These are phyloP conservation scores for Jacana jacana DNA, from an alignment of 2,113 vertebrate species.

Conservation along the genomic window DNA sequence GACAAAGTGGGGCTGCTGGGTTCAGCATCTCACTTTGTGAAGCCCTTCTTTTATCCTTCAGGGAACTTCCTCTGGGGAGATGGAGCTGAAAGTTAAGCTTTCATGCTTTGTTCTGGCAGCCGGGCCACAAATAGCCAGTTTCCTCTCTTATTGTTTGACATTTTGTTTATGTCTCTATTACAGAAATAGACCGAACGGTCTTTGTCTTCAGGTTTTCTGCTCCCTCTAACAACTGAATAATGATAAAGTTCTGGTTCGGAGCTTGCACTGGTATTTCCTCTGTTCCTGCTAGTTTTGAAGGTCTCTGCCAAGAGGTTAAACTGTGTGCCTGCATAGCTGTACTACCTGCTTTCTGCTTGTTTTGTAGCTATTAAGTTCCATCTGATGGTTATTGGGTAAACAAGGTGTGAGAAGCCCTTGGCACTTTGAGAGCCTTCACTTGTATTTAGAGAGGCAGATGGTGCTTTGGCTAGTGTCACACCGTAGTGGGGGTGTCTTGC, in stretches of 20 bases:
- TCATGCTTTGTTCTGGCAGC: slow-evolving; percentile 52
- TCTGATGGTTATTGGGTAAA: neutral
- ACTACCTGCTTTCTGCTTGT: neutral
- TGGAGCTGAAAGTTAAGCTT: slow-evolving; percentile 66
- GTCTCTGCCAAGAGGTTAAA: neutral
- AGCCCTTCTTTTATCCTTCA: slow-evolving; percentile 64
- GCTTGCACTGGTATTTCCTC: slow-evolving; percentile 16
- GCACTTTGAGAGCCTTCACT: neutral
- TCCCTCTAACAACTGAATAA: slow-evolving; percentile 13
- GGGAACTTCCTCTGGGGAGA: slow-evolving; percentile 67
- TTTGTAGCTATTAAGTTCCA: neutral
- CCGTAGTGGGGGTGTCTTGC: rapidly evolving
- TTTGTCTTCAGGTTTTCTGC: slow-evolving; percentile 52
- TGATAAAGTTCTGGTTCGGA: slow-evolving; percentile 3
- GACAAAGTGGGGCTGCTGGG: slow-evolving; percentile 59
- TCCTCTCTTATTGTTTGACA: slow-evolving; percentile 32
- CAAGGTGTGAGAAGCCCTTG: neutral
- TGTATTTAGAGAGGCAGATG: neutral
- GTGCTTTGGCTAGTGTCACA: neutral
- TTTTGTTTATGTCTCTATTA: slow-evolving; percentile 59
- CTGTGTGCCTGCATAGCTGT: neutral
- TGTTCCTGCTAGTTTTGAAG: neutral
- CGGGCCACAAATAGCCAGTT: slow-evolving; percentile 41
- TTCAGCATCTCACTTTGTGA: slow-evolving; percentile 66
- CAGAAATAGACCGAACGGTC: slow-evolving; percentile 6